A percentile compares a stretch with the other conserved stretches of the same genome.
phyloP scores from a whole-genome alignment of 2,113 vertebrate genomes.

The Hippocampus abdominalis region DNA sequence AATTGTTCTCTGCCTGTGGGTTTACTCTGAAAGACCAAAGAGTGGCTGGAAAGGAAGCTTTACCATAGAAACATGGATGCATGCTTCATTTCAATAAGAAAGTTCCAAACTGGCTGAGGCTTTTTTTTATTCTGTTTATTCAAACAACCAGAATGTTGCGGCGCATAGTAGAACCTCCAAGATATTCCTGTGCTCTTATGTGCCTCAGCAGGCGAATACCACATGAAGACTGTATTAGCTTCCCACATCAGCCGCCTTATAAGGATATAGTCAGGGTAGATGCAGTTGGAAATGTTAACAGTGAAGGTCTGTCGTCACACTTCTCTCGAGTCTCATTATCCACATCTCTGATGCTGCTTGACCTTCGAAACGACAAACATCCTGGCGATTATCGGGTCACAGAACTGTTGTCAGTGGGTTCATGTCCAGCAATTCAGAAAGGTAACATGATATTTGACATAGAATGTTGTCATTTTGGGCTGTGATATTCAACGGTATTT shows the following conservation, averaged over 20 bases:
- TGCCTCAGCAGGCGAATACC: constrained; percentile 35
- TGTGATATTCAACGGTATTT: neutral
- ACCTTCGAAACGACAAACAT: constrained; percentile 31
- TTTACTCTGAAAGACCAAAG: neutral
- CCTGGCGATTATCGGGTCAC: neutral
- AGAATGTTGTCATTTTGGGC: neutral
- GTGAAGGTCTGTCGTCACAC: constrained; percentile 1
- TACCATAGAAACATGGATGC: neutral
- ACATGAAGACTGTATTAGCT: constrained; percentile 16
- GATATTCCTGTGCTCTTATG: constrained; percentile 25
- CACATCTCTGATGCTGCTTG: neutral
- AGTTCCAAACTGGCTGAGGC: neutral
- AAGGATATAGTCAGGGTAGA: constrained; percentile 28
- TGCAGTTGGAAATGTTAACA: constrained; percentile 30
- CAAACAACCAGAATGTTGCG: neutral
- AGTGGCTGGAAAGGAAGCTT: neutral
- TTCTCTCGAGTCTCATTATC: neutral
- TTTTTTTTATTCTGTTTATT: neutral
- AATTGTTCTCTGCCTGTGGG: neutral
- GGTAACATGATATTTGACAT: too few relatives aligned
- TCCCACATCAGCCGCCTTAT: constrained; percentile 42
- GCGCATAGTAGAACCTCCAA: constrained; percentile 6
- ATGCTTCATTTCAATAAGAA: neutral
- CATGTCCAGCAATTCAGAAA: neutral
- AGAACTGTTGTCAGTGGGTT: neutral